Conservation (phyloP, 2,113 vertebrate species). For the Brachyhypopomus gauderio region DNA sequence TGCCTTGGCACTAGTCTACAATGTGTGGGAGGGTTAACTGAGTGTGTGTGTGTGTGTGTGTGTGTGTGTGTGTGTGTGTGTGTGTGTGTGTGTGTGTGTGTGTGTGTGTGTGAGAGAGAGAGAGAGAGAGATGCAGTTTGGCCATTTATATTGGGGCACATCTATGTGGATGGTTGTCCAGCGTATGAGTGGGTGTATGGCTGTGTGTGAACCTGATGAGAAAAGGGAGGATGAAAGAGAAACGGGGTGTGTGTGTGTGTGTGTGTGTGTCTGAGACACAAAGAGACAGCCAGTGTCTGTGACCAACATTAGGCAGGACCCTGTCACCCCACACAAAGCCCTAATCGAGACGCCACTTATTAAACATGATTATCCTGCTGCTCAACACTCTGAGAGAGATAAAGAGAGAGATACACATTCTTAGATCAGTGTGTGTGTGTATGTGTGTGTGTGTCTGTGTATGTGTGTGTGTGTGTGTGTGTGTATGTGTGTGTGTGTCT, state of each 20-base stretch:
- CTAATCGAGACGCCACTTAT: slow-evolving; percentile 41
- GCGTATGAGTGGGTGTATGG: too few relatives aligned
- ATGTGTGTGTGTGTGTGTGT: neutral
- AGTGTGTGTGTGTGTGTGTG: neutral
- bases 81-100: slow-evolving; percentile 30
- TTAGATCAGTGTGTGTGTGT: neutral
- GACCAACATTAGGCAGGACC: slow-evolving; percentile 62
- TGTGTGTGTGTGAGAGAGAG: neutral
- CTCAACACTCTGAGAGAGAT: neutral
- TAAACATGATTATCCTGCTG: slow-evolving; percentile 41
- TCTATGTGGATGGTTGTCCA: too few relatives aligned
- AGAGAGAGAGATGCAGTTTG: too few relatives aligned
- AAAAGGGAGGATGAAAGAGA: neutral
- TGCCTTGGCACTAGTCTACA: slow-evolving; percentile 36
- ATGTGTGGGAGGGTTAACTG: slow-evolving; percentile 23
- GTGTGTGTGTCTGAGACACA: neutral
- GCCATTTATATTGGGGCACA: too few relatives aligned
- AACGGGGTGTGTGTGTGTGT: neutral
- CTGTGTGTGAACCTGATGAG: too few relatives aligned
- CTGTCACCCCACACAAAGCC: slow-evolving; percentile 15
- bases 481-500: neutral
- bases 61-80: slow-evolving; percentile 28
- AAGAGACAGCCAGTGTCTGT: neutral
- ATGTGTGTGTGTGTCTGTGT: neutral
- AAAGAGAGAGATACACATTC: slow-evolving; percentile 4